Base-by-base conservation (phyloP, 2,888 invertebrate genomes). In the Eristalis arbustorum region DNA sequence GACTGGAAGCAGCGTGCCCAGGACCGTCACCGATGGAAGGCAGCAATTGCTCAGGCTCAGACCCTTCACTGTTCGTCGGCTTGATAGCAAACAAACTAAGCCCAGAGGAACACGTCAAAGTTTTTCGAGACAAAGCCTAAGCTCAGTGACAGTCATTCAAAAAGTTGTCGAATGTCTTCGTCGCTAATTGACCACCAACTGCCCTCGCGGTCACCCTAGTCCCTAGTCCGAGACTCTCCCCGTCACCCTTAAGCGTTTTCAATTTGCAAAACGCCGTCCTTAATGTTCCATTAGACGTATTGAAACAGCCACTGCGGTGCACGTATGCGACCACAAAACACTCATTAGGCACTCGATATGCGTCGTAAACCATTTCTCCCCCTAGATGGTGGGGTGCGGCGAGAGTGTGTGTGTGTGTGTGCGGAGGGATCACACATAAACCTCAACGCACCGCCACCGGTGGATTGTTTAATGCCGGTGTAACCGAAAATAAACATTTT, bases 401-500 rank as follows among this genome's bases (percentile, higher is more conserved):
- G 18, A n/a, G 18, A 8, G 18, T 2, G n/a, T 5, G 49, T 5
- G 2, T 2, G 18, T 10, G 49, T 8, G 49, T n/a, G 8, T 4
- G n/a, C 8, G 18, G 49, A 49, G 18, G 49, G 49, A 49, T 49
- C 49, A 18, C 42, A 59, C 59, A 59, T 23, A 59, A 23, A 23
- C 59, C 23, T 28, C 59, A 59, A 64, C 64, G 14, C 28, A 37
- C 64, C 37, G 37, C 72, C 72, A 64, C 64, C 37, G 14, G 42
- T 23, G 67, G 73, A 73, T 80, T 67, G 73, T 63, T 73, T 80
- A 62, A 80, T 80, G 66, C 79, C 42, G 49, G 67, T 73, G 67
- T 80, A 56, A 56, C 72, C 63, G 62, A 67, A 73, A 67, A 68
- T 73, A 80, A 80, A 80, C 62, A 73, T 73, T 80, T 80, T 73